Conservation (phyloP, 2,888 invertebrate species). For the Scotopteryx bipunctaria region DNA sequence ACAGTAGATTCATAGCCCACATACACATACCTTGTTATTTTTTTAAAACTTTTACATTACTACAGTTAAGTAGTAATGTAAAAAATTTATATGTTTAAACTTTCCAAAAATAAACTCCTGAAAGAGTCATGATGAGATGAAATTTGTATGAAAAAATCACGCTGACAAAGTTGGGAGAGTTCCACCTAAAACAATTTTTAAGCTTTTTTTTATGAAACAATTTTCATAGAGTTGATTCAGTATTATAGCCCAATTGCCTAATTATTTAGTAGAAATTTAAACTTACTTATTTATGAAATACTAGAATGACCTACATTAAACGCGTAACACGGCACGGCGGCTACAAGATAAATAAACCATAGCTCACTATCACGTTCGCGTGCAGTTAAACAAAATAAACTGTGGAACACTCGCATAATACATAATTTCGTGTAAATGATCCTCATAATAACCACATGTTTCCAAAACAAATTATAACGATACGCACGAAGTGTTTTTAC, state of each 20-base stretch:
- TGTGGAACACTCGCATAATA: conserved; percentile 14
- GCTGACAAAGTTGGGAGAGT: too few relatives aligned
- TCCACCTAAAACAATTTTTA: too few relatives aligned
- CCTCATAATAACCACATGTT: conserved; percentile 15
- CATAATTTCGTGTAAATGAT: conserved; percentile 25
- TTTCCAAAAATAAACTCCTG: too few relatives aligned
- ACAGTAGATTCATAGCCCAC: too few relatives aligned
- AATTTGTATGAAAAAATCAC: too few relatives aligned
- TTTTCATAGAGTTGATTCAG: too few relatives aligned
- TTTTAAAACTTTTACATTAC: too few relatives aligned
- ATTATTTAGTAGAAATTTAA: not conserved
- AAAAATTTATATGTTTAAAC: too few relatives aligned
- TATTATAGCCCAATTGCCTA: not conserved
- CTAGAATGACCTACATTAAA: conserved; percentile 31
- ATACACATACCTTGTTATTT: too few relatives aligned
- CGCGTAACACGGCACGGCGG: conserved; percentile 26
- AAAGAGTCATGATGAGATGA: too few relatives aligned
- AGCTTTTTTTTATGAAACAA: too few relatives aligned
- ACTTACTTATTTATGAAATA: conserved; percentile 14
- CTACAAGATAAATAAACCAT: conserved; percentile 29
- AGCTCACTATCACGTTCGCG: conserved; percentile 25
- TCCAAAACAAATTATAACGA: conserved; percentile 12
- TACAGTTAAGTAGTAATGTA: too few relatives aligned
- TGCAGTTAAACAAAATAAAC: conserved; percentile 31
- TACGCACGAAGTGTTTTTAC: conserved; percentile 12